Evolutionary conservation across 2,888 invertebrate species (phyloP).

Genomic region (Calliopum simillimum): DNA sequence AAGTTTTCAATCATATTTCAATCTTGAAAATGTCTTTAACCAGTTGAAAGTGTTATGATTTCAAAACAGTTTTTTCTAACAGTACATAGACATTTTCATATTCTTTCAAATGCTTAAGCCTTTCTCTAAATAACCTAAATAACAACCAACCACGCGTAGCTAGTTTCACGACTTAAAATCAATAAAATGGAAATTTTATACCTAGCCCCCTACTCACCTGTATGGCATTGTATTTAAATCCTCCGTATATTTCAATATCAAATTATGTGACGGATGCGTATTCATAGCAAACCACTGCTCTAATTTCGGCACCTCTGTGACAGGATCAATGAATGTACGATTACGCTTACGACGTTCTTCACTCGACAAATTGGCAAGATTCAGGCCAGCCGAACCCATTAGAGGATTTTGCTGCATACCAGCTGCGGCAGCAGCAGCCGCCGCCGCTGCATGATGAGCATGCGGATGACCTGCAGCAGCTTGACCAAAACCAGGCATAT

Average conservation of each 20-base stretch:
- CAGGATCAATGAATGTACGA: constrained; percentile 98
- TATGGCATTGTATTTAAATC: constrained; percentile 97
- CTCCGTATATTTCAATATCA: constrained; percentile 97
- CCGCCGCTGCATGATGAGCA: constrained; percentile 60
- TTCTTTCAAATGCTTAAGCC: no score
- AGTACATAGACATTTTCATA: no score
- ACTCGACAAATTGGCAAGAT: constrained; percentile 75
- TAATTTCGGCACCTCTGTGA: constrained; percentile 94
- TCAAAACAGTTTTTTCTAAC: no score
- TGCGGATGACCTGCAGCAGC: constrained; percentile 62
- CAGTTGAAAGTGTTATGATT: no score
- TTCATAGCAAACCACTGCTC: constrained; percentile 98
- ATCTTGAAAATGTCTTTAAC: no score
- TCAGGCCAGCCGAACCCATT: constrained; percentile 71
- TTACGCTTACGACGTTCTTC: constrained; percentile 94
- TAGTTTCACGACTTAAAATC: no score
- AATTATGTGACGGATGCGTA: constrained; percentile 97
- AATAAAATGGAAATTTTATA: no score
- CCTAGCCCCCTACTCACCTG: constrained; percentile 64
- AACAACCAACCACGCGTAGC: no score
- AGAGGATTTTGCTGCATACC: constrained; percentile 57
- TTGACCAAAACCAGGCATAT: constrained; percentile 77
- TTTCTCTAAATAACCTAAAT: no score
- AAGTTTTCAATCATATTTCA: no score
- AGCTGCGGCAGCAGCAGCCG: constrained; percentile 64